Percentiles rank a stretch among this genome's conserved stretches.
Conservation (phyloP, 2,113 vertebrate species). For the Neotoma lepida region DNA sequence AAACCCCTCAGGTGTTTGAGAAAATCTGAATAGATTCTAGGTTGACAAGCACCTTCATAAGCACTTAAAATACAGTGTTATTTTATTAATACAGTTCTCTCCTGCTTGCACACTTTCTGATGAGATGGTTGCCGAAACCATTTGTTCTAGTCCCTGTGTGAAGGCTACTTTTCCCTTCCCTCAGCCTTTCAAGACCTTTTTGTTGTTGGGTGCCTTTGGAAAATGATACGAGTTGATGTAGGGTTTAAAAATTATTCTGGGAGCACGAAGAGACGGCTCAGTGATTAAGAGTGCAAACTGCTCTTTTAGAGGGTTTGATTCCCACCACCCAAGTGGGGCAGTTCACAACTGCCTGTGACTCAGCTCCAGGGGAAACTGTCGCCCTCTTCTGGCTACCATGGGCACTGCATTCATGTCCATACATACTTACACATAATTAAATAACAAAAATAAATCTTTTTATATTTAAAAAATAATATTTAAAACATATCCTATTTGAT, state of each 20-base stretch:
- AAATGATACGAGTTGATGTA: background rate
- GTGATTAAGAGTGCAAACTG: background rate
- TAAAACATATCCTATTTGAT: background rate
- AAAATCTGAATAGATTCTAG: background rate
- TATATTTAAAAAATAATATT: background rate
- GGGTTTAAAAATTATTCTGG: background rate
- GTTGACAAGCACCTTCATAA: background rate
- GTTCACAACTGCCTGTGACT: background rate
- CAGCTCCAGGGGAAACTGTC: background rate
- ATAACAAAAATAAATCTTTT: background rate
- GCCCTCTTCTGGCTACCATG: background rate
- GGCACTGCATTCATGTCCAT: background rate
- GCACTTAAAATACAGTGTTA: background rate
- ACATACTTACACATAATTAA: no score
- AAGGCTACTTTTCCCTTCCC: no score
- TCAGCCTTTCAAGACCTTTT: background rate
- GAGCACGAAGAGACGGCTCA: background rate
- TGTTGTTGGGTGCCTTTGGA: background rate
- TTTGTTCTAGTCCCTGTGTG: background rate
- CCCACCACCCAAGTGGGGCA: background rate
- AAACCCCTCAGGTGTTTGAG: background rate
- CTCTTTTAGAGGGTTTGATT: background rate
- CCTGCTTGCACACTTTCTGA: background rate
- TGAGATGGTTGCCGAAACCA: background rate
- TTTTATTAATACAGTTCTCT: no score